Evolutionary conservation across 1,140 invertebrate genomes (phyloP).

Genomic region (Drosophila equinoxialis): DNA sequence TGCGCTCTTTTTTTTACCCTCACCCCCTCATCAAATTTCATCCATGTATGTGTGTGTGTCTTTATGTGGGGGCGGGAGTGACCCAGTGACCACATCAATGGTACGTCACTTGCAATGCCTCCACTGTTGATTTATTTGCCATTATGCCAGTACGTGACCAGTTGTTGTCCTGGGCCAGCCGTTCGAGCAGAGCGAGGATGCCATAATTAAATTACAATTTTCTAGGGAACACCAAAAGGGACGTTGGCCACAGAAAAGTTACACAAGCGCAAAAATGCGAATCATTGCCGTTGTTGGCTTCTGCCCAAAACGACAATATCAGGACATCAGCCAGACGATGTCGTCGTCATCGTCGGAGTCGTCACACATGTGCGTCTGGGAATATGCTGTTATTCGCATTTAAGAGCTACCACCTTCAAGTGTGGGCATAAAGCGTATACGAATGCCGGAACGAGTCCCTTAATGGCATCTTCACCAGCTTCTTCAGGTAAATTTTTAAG

Average conservation of each 20-base stretch:
- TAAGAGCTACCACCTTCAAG: constrained; percentile 38
- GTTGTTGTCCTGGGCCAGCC: constrained; percentile 21
- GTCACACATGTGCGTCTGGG: constrained; percentile 36
- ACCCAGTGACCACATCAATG: constrained; percentile 30
- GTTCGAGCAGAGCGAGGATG: constrained; percentile 34
- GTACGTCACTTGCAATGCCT: constrained; percentile 48
- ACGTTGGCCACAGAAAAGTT: constrained; percentile 20
- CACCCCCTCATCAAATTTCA: not conserved
- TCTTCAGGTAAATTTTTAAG: constrained; percentile 23
- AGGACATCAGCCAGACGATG: constrained; percentile 8
- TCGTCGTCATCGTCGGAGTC: not conserved
- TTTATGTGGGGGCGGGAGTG: constrained; percentile 6
- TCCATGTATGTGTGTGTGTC: not conserved
- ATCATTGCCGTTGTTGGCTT: constrained; percentile 21
- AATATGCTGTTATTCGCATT: not conserved
- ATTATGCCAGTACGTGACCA: constrained; percentile 54
- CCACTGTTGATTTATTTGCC: constrained; percentile 71
- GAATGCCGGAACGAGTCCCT: constrained; percentile 35
- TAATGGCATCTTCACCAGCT: constrained; percentile 27
- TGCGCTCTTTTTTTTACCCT: not conserved
- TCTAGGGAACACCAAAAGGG: constrained; percentile 25
- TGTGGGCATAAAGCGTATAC: constrained; percentile 43
- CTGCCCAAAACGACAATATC: constrained; percentile 21
- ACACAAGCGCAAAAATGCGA: constrained; percentile 33
- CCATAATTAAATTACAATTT: constrained; percentile 72